Base-by-base conservation (phyloP, 1,140 invertebrate genomes). In the Zaprionus tsacasi region DNA sequence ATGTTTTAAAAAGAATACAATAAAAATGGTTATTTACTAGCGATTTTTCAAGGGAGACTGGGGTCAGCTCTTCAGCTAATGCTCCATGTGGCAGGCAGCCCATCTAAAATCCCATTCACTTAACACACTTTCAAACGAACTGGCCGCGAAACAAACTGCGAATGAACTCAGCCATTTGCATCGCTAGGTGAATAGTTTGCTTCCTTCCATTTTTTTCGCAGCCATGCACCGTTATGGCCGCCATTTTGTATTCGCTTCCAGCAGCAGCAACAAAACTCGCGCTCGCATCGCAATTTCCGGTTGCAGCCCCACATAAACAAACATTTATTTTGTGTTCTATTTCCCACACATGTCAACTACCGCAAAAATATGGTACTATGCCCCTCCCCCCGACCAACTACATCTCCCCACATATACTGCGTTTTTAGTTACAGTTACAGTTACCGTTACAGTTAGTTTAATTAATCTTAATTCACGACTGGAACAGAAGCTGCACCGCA, bases 391-490 rank as follows among this genome's bases (percentile, higher is more conserved):
- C 21, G 21, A 1, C 71, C 1, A 3, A 30, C 27, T 30, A 35
- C 54, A 50, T 38, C n/a, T 30, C 45, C 10, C 40, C 30, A 55
- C 30, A 54, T 38, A 6, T 56, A 7, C 30, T 21, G 15, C 45
- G 76, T 88, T 87, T 87, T 77, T 80, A 35, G 7, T 35, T 35
- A 35, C 33, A 35, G 7, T 35, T 35, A 35, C 33, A 35, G 33
- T 35, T 35, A 35, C 79, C 60, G 79, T 85, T 87, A 88, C 82
- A 72, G 83, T 88, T 83, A 78, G 80, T 88, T 87, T 87, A 87
- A 87, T 87, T 87, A 87, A 87, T 87, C 82, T 87, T 87, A 87
- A 87, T 87, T 88, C 82, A 87, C 83, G 82, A 87, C 82, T 66
- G 74, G 69, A 87, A 78, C 82, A 87, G 82, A 88, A 80, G 77